These are phyloP conservation scores for Paratilapia polleni DNA, from an alignment of 2,113 vertebrate species.

Conservation along the genomic window DNA sequence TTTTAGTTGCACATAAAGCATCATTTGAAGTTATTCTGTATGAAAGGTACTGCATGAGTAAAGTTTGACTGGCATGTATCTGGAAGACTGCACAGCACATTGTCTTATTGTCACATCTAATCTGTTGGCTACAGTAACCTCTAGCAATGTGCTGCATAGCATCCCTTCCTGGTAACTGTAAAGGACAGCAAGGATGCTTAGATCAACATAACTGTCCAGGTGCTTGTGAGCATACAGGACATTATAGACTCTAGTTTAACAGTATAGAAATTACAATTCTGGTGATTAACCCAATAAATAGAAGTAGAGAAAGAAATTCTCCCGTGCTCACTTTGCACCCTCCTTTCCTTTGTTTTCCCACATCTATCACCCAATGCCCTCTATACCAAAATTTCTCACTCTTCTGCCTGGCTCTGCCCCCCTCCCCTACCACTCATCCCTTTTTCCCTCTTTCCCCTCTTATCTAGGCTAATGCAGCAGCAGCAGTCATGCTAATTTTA, in stretches of 20 bases:
- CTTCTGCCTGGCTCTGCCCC: slow-evolving; percentile 39
- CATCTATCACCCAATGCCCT: slow-evolving; percentile 29
- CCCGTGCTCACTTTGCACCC: slow-evolving; percentile 19
- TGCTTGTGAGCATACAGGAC: background rate
- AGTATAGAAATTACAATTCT: background rate
- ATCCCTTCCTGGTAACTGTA: background rate
- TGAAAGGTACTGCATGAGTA: background rate
- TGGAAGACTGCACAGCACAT: background rate
- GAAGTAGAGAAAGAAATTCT: background rate
- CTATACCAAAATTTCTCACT: slow-evolving; percentile 50
- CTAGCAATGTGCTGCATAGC: background rate
- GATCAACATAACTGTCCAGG: background rate
- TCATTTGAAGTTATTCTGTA: background rate
- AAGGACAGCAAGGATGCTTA: background rate
- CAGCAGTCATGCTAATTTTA: slow-evolving; percentile 76
- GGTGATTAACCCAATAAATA: background rate
- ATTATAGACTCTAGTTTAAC: background rate
- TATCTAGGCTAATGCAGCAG: slow-evolving; percentile 80
- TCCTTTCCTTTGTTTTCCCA: slow-evolving; percentile 40
- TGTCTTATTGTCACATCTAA: background rate
- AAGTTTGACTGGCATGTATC: background rate
- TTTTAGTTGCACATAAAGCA: background rate
- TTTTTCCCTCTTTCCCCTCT: slow-evolving; percentile 49
- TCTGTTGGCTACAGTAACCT: slow-evolving; percentile 21
- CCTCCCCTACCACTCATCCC: slow-evolving; percentile 11